phyloP scores from a whole-genome alignment of 1,140 invertebrate genomes.

The Drosophila yakuba region DNA sequence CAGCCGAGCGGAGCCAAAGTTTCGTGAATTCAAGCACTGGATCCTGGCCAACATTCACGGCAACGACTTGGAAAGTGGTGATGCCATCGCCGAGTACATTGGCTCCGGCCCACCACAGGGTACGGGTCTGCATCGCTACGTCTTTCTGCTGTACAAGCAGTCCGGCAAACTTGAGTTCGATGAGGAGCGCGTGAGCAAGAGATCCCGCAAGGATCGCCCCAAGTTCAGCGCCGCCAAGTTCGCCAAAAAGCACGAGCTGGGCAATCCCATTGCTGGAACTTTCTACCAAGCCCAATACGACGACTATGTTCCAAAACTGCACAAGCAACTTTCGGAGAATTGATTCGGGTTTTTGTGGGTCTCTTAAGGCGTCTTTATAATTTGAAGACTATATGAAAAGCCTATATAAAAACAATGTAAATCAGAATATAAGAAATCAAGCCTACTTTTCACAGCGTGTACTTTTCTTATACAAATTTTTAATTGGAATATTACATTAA shows the following conservation, averaged over 20 bases:
- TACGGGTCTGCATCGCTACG: conserved; percentile 95
- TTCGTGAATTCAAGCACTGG: conserved; percentile 97
- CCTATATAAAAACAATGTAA: too few species aligned
- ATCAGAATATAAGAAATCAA: too few species aligned
- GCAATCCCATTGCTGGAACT: conserved; percentile 93
- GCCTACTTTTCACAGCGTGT: too few species aligned
- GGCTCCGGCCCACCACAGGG: conserved; percentile 94
- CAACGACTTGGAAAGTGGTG: conserved; percentile 89
- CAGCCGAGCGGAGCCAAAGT: conserved; percentile 90
- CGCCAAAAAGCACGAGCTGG: conserved; percentile 92
- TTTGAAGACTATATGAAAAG: too few species aligned
- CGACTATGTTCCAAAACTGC: conserved; percentile 91
- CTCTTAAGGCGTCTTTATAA: too few species aligned
- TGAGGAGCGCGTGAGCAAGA: conserved; percentile 67
- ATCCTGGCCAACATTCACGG: conserved; percentile 96
- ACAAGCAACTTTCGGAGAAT: conserved; percentile 59
- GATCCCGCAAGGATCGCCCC: conserved; percentile 88
- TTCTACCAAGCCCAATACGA: conserved; percentile 96
- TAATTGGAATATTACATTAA: too few species aligned
- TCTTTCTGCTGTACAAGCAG: conserved; percentile 95
- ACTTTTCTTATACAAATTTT: too few species aligned
- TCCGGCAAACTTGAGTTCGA: conserved; percentile 78
- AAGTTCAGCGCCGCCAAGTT: conserved; percentile 93
- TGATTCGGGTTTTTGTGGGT: conserved; percentile 5
- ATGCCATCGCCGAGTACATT: conserved; percentile 92